Evolutionary conservation across 1,140 invertebrate species (phyloP), one percentile per base, ranked within the genome.

Genomic region (Sycophila sp.): DNA sequence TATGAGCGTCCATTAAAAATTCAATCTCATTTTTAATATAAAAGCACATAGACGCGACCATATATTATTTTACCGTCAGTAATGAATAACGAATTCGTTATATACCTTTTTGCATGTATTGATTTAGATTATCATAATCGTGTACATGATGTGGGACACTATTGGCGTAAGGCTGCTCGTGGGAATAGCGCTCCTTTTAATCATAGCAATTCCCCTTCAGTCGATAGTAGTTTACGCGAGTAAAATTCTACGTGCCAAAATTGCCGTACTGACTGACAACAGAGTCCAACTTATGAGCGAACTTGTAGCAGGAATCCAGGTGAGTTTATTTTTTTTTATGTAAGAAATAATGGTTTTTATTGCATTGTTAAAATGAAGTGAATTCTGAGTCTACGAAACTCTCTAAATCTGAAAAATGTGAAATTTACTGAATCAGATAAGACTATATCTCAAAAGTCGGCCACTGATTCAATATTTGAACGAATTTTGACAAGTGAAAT

Each of bases 251-350:
- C 84, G 92, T 11, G 73, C 83, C 11, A 80, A 85, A 73, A 90
- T 91, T 2, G 91, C 92, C 0, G 72, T 76, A 22, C 73, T 89
- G 5, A 94, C 93, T 0, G 94, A 95, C 81, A 87, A 89, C 42
- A 82, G 94, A 62, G 90, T 96, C 11, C 89, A 92, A 45, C 80
- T 93, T n/a, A 94, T 94, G 92, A 93, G 90, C 75, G 94, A 95
- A 85, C 88, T 95, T 19, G 88, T 95, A 24, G 80, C 87, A 59
- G 91, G 90, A 40, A 91, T 92, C 72, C 88, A 91, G 82, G 90
- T 94, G 60, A 86, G 19, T 15, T 11, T 24, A 42, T 30, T 53
- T 53, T 28, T 30, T 7, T 36, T 7, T 5, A 36, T 7, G 34
- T 36, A 36, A n/a, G n/a, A 36, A 36, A 13, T 36, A n/a, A n/a